Conservation (phyloP, 1,140 invertebrate species). For the Choristoneura fumiferana region DNA sequence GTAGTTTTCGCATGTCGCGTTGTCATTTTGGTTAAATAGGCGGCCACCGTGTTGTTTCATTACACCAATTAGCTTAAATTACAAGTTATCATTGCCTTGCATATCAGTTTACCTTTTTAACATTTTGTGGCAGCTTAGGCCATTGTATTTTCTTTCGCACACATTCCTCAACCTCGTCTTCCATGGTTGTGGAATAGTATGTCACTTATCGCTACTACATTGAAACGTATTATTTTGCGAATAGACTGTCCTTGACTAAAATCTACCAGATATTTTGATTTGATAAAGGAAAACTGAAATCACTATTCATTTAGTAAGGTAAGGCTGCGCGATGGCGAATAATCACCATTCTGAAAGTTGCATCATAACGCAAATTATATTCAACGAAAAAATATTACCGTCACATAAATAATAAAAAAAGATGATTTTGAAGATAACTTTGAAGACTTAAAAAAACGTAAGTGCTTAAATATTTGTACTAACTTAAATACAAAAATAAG, state of each 20-base stretch:
- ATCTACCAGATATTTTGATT: constrained; percentile 40
- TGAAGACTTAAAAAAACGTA: too few relatives aligned
- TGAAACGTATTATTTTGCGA: constrained; percentile 24
- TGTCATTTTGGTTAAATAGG: neutral
- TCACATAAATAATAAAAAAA: too few relatives aligned
- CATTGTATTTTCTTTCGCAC: constrained; percentile 81
- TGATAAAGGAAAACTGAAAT: constrained; percentile 21
- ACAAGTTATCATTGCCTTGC: constrained; percentile 41
- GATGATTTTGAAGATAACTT: too few relatives aligned
- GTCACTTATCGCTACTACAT: constrained; percentile 40
- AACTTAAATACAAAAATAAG: too few relatives aligned
- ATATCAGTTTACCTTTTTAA: constrained; percentile 80
- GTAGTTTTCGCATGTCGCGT: neutral
- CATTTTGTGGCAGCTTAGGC: constrained; percentile 80
- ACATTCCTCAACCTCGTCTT: constrained; percentile 81
- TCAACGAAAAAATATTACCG: too few relatives aligned
- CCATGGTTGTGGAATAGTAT: constrained; percentile 47
- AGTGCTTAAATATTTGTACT: too few relatives aligned
- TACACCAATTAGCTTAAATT: constrained; percentile 7
- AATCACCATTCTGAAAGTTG: neutral
- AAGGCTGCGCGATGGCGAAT: constrained; percentile 12
- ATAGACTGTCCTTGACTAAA: constrained; percentile 29
- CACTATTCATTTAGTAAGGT: neutral
- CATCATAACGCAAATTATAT: neutral
- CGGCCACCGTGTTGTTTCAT: neutral